phyloP scores from a whole-genome alignment of 2,113 vertebrate genomes.

The Leptodactylus fuscus region DNA sequence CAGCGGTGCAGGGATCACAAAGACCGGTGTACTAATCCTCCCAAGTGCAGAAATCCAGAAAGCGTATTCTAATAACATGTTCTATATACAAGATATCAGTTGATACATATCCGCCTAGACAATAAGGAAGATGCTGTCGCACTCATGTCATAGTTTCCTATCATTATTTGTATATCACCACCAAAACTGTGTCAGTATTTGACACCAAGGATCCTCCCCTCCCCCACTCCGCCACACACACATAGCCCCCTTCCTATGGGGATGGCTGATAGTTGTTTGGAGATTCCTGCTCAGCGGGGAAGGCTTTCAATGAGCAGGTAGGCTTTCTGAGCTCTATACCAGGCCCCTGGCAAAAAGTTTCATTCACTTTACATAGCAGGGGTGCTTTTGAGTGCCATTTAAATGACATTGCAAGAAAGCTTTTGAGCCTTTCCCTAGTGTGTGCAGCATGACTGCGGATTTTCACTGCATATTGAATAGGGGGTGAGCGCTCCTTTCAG shows the following conservation, averaged over 20 bases:
- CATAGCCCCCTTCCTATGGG: neutral
- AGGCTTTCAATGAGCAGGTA: slow-evolving; percentile 43
- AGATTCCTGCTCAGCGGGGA: slow-evolving; percentile 43
- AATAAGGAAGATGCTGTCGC: slow-evolving; percentile 17
- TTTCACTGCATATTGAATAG: slow-evolving; percentile 36
- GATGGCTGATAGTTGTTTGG: slow-evolving; percentile 13
- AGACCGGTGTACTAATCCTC: too few species aligned
- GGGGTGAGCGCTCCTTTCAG: slow-evolving; percentile 14
- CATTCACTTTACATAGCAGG: slow-evolving; percentile 35
- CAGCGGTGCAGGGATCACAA: too few species aligned
- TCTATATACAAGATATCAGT: neutral
- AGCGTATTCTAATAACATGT: too few species aligned
- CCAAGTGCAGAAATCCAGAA: too few species aligned
- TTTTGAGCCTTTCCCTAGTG: slow-evolving; percentile 5
- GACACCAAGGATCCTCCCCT: neutral
- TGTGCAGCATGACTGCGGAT: slow-evolving; percentile 3
- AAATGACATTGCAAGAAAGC: slow-evolving; percentile 40
- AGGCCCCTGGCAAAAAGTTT: slow-evolving; percentile 35
- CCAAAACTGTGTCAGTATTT: slow-evolving; percentile 2
- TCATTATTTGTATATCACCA: neutral
- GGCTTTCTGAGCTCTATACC: slow-evolving; percentile 38
- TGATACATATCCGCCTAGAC: neutral
- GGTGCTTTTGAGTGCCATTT: slow-evolving; percentile 32
- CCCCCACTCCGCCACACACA: neutral
- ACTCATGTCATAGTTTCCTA: neutral